A percentile compares a stretch with the other conserved stretches of the same genome.
Conservation (phyloP, 2,888 invertebrate genomes). For the Cetonia aurata region DNA sequence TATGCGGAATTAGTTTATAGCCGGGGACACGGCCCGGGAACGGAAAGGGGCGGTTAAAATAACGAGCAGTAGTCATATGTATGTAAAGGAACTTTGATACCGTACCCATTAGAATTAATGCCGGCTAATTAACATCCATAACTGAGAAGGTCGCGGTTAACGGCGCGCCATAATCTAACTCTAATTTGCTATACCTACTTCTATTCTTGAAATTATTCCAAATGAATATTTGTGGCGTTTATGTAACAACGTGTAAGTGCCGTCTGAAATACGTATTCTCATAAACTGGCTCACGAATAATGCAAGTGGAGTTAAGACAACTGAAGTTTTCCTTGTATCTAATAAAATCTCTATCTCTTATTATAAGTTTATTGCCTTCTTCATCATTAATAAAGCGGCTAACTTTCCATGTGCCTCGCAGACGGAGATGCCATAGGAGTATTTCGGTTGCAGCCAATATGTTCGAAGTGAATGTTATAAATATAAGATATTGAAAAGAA, state of each 20-base stretch:
- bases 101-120: slow-evolving; percentile 44
- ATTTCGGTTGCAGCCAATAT: too few species aligned
- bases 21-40: slow-evolving; percentile 32
- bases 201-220: slow-evolving; percentile 14
- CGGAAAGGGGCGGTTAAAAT: slow-evolving; percentile 42
- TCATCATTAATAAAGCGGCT: too few species aligned
- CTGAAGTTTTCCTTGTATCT: too few species aligned
- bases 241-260: neutral
- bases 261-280: too few species aligned
- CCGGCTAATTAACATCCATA: slow-evolving; percentile 41
- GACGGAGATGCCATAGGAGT: too few species aligned
- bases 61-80: slow-evolving; percentile 37
- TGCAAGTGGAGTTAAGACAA: too few species aligned
- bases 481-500: too few species aligned
- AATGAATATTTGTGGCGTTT: neutral
- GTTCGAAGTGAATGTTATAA: too few species aligned
- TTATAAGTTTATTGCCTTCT: too few species aligned
- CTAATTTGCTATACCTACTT: slow-evolving; percentile 12
- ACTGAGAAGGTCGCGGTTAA: slow-evolving; percentile 27
- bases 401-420: too few species aligned
- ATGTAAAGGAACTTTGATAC: slow-evolving; percentile 45
- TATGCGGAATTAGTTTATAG: slow-evolving; percentile 55
- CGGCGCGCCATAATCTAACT: slow-evolving; percentile 16
- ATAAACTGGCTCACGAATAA: too few species aligned
- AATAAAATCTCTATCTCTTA: too few species aligned